phyloP scores from a whole-genome alignment of 2,113 vertebrate species.

The Orycteropus afer region DNA sequence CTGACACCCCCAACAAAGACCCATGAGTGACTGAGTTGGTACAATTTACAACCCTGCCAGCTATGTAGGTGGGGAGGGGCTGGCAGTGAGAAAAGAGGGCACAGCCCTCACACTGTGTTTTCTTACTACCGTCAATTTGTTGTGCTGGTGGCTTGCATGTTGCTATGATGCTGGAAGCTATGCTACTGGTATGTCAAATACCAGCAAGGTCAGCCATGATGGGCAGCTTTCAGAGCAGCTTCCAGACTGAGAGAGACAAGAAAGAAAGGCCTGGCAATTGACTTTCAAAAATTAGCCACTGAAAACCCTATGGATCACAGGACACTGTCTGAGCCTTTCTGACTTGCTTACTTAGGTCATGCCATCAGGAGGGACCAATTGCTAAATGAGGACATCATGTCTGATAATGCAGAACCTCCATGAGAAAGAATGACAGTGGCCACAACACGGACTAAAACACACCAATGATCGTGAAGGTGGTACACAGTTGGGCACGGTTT shows the following conservation, averaged over 20 bases:
- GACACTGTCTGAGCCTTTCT: background rate
- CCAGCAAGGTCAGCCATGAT: background rate
- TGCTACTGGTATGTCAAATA: background rate
- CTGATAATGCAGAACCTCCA: background rate
- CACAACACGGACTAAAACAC: no score
- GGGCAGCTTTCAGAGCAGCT: background rate
- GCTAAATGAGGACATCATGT: background rate
- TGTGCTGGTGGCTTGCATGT: background rate
- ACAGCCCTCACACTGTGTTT: background rate
- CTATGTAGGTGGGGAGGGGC: background rate
- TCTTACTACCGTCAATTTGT: background rate
- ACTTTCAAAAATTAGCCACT: background rate
- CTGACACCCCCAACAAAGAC: fast-evolving
- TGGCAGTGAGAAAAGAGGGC: no score
- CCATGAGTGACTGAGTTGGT: background rate
- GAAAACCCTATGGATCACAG: background rate
- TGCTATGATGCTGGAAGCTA: background rate
- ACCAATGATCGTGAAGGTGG: background rate
- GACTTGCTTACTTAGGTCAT: background rate
- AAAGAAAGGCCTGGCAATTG: background rate
- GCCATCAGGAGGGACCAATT: background rate
- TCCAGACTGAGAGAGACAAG: background rate
- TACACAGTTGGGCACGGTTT: background rate
- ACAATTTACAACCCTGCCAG: background rate
- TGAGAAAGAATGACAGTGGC: background rate